Evolutionary conservation across 2,113 vertebrate genomes (phyloP), one percentile per base, ranked within the genome.

Genomic region (Callipepla californica): DNA sequence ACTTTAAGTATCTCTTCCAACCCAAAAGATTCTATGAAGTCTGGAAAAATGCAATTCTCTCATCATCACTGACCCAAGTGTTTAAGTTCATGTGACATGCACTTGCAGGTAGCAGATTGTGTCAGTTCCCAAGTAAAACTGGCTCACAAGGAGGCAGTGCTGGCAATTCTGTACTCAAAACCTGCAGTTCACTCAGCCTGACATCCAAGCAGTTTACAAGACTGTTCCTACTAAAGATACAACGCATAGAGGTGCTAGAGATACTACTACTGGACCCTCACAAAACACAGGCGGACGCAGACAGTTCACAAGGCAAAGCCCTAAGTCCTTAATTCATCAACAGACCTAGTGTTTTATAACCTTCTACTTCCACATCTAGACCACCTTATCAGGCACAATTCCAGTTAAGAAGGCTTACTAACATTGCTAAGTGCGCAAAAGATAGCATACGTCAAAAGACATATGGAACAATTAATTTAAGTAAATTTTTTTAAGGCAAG

Each of bases 401-500:
- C 25, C 81, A 89, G 25, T 40, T 42, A 30, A 1, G 7, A 78
- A 85, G 7, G 55, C 4, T 90, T 32, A 11, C 45, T 66, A 2
- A 57, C 25, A 77, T 53, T 9, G 9, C 28, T 74, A 89, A 51
- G 38, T 11, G 42, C 2, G 1, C 59, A 28, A 8, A 5, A 73
- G 42, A 11, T 48, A 18, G 13, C 73, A 51, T 30, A 65, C 14
- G 66, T 57, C 34, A 78, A 68, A 90, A 84, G 22, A 62, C 1
- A 61, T 4, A 85, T 62, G 34, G 25, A 83, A 80, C n/a, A 50
- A 40, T 93, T 67, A 14, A 93, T 84, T 89, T 78, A 73, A 78
- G 44, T 53, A 59, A 55, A 44, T 22, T 2, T 17, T 19, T 48
- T 81, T 70, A 80, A 70, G 77, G 18, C 13, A 80, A 72, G 58